These are phyloP conservation scores for Gracilinanus agilis DNA, from an alignment of 2,113 vertebrate species.

Conservation along the genomic window DNA sequence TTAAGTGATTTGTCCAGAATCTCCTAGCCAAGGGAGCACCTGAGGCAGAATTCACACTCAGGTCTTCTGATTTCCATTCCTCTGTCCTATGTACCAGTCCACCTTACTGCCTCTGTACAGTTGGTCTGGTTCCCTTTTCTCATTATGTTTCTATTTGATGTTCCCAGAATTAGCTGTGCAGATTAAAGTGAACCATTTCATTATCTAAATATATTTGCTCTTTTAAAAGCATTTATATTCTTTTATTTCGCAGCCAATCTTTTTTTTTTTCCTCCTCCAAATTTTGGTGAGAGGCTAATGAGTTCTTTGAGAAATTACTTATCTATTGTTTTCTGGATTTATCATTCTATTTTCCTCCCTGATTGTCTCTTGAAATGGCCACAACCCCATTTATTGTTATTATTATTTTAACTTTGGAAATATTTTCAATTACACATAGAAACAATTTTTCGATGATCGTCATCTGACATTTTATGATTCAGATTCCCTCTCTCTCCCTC, in stretches of 20 bases:
- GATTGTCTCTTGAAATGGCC: neutral
- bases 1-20: neutral
- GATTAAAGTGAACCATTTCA: neutral
- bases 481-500: no score
- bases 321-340: neutral
- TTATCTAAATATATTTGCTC: neutral
- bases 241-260: neutral
- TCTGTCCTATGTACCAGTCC: neutral
- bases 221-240: neutral
- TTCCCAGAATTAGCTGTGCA: neutral
- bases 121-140: neutral
- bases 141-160: neutral
- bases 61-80: neutral
- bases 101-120: neutral
- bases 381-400: no score
- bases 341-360: neutral
- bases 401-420: no score
- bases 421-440: no score
- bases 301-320: neutral
- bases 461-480: no score
- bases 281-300: neutral
- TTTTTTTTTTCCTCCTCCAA: neutral
- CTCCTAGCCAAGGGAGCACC: no score
- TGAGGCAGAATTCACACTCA: neutral
- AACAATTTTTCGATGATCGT: no score